Evolutionary conservation across 2,797 vertebrate genomes (phyloP).

Genomic region (Acanthornis magna): DNA sequence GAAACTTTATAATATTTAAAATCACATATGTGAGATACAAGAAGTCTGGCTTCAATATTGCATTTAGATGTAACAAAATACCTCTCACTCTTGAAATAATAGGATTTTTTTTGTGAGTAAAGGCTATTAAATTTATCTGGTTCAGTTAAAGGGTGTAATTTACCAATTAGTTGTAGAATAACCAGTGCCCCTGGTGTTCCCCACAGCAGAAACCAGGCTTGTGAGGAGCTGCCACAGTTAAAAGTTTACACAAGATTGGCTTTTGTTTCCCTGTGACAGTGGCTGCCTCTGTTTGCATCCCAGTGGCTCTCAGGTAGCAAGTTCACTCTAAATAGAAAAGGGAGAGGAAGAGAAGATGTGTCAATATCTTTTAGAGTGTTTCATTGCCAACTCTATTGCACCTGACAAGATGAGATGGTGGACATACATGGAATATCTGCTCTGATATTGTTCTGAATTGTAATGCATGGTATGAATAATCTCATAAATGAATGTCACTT

Average conservation of each 20-base stretch:
- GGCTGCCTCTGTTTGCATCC: background rate
- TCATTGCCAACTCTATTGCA: slow-evolving; percentile 10
- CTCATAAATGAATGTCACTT: slow-evolving; percentile 49
- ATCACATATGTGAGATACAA: background rate
- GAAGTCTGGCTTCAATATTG: background rate
- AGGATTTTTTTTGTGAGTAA: background rate
- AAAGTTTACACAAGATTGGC: background rate
- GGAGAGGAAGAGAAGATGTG: background rate
- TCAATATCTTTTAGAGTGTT: slow-evolving; percentile 18
- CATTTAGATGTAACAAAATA: background rate
- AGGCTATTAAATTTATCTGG: background rate
- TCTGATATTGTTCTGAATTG: slow-evolving; percentile 32
- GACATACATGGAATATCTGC: slow-evolving; percentile 28
- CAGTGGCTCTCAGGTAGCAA: background rate
- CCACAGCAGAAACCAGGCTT: background rate
- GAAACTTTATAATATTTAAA: background rate
- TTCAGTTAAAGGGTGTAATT: background rate
- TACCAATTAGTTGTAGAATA: background rate
- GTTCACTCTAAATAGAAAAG: background rate
- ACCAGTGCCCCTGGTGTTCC: background rate
- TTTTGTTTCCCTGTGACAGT: background rate
- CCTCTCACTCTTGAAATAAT: background rate
- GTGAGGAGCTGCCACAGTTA: background rate
- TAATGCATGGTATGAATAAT: slow-evolving; percentile 28
- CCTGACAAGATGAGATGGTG: slow-evolving; percentile 36